phyloP scores from a whole-genome alignment of 2,888 invertebrate genomes.

The Platynereis dumerilii region DNA sequence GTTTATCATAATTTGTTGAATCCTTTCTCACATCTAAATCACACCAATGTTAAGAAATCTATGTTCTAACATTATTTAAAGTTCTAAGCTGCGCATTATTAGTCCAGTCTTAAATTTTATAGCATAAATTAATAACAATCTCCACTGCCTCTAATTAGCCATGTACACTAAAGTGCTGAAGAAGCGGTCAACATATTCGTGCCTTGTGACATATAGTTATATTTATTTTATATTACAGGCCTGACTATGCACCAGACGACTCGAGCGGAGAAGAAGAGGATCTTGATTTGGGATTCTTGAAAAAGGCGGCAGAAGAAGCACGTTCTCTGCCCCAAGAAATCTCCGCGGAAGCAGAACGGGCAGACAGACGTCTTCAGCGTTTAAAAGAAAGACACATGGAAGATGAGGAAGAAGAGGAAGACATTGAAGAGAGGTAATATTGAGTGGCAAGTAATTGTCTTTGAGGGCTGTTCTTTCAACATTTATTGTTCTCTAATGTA shows the following conservation, averaged over 20 bases:
- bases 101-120: too few species aligned
- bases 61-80: too few species aligned
- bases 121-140: too few species aligned
- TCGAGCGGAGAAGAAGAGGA: constrained; percentile 87
- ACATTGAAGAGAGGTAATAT: constrained; percentile 15
- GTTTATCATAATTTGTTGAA: too few species aligned
- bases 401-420: constrained; percentile 54
- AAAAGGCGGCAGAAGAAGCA: constrained; percentile 41
- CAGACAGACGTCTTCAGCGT: constrained; percentile 83
- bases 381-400: constrained; percentile 65
- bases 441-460: neutral
- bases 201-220: neutral
- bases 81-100: too few species aligned
- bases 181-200: too few species aligned
- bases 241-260: constrained; percentile 84
- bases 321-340: constrained; percentile 34
- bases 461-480: neutral
- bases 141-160: too few species aligned
- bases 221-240: constrained; percentile 57
- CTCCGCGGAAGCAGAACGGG: constrained; percentile 67
- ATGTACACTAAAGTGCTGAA: too few species aligned
- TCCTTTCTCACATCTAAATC: too few species aligned
- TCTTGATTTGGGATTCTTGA: constrained; percentile 68
- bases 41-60: too few species aligned
- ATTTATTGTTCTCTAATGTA: neutral